These are phyloP conservation scores for Cynoglossus semilaevis DNA, from an alignment of 2,113 vertebrate genomes.

Conservation along the genomic window DNA sequence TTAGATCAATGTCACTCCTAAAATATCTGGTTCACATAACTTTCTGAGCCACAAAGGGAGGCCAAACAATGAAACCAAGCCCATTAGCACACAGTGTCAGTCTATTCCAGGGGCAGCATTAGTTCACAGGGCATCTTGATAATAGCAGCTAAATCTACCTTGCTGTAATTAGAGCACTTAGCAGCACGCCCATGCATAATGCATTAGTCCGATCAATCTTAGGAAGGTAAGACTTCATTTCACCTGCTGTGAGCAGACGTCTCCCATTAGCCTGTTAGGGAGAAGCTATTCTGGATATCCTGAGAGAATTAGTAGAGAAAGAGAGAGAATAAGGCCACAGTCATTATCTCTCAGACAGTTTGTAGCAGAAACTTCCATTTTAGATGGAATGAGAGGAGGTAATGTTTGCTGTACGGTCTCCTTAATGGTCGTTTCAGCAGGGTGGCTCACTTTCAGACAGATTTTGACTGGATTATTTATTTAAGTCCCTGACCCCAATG, in stretches of 20 bases:
- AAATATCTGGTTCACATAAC: constrained; percentile 23
- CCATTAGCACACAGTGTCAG: constrained; percentile 2
- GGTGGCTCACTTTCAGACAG: too few species aligned
- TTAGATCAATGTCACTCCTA: constrained; percentile 14
- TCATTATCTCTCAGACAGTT: constrained; percentile 6
- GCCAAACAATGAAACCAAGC: not conserved
- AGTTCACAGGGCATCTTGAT: constrained; percentile 8
- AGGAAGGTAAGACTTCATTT: constrained; percentile 31
- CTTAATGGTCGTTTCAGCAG: too few species aligned
- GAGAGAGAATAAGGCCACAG: constrained; percentile 17
- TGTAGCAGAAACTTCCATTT: not conserved
- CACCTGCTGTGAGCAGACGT: constrained; percentile 31
- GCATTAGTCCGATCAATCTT: constrained; percentile 27
- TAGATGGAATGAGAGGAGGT: constrained; percentile 7
- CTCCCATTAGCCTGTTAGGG: constrained; percentile 25
- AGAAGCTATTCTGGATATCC: constrained; percentile 30
- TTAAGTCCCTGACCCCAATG: too few species aligned
- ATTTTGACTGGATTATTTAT: too few species aligned
- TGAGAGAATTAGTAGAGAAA: constrained; percentile 14
- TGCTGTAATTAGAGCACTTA: constrained; percentile 32
- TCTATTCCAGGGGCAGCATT: constrained; percentile 28
- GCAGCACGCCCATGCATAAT: constrained; percentile 12
- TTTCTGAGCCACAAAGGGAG: constrained; percentile 15
- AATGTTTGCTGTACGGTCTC: not conserved
- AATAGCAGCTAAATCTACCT: constrained; percentile 49